Base-by-base conservation (phyloP, 35 echinoderm and acorn worm species). In the Apostichopus parvimensis region DNA sequence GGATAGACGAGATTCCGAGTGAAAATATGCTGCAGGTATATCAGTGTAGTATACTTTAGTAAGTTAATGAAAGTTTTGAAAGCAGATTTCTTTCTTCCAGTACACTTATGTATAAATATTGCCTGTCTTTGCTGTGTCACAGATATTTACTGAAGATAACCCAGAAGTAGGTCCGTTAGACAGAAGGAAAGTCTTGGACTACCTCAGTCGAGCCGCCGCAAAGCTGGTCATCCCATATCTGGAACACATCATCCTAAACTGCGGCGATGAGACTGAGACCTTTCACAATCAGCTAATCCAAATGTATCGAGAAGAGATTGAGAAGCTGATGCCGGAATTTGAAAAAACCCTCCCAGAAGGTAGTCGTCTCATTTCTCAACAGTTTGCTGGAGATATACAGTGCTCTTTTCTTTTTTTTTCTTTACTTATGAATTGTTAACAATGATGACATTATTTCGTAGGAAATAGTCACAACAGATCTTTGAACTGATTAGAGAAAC, bases 91-190 rank as follows among this genome's bases (percentile, higher is more conserved):
- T 45, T 45, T 45, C 34, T 45, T 45, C 34, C 34, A 45, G 7
- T 61, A 12, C 58, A 8, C 12, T 61, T 61, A 12, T 61, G 58
- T 61, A 61, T 61, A 61, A 61, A 61, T 61, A 9, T 61, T 8
- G 58, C 58, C 4, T 7, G 6, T 12, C 58, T 61, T 9, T 61
- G 58, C 58, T 61, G 12, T 80, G 79, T 66, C 83, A 28, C 80
- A 99, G 97, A 96, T 99, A 62, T 99, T 96, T 57, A 99, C 93
- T 87, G 97, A 99, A 77, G 97, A 99, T 77, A 99, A 94, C 57
- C 92, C 93, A 68, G 97, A 99, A 92, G 97, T 96, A 9, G 93
- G n/a, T n/a, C n/a, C n/a, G 5, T 77, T 99, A 65, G 95, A 95
- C 11, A 86, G 95, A 60, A 87, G 89, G 62, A 83, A 80, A 57